A percentile compares a stretch with the other conserved stretches of the same genome.
Conservation (phyloP, 2,113 vertebrate species). For the Chloropsis cyanopogon region DNA sequence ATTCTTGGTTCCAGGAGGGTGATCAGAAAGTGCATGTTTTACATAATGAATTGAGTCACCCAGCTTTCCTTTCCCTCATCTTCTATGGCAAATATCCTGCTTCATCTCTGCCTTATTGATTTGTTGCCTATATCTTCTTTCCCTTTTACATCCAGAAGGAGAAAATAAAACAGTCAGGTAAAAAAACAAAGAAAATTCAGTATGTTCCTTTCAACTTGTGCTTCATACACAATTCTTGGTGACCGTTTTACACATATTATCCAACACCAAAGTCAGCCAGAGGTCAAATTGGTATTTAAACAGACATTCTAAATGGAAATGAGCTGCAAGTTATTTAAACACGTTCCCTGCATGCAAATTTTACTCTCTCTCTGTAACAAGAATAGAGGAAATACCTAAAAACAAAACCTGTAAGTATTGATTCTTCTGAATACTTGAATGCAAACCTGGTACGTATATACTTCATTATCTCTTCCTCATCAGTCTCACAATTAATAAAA, state of each 20-base stretch:
- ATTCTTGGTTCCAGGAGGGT: not conserved
- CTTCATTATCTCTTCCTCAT: not conserved
- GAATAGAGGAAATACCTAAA: constrained; percentile 6
- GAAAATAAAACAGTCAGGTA: not conserved
- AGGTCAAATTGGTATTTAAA: constrained; percentile 73
- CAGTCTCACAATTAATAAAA: not conserved
- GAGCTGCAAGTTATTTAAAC: constrained; percentile 53
- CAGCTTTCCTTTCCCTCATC: not conserved
- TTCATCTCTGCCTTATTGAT: constrained; percentile 36
- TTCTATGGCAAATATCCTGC: not conserved
- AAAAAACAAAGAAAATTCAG: not conserved
- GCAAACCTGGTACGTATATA: not conserved
- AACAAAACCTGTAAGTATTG: constrained; percentile 45
- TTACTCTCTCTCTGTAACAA: constrained; percentile 5
- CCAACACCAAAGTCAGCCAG: constrained; percentile 26
- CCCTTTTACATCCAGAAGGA: not conserved
- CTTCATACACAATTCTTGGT: constrained; percentile 51
- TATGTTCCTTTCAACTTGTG: not conserved
- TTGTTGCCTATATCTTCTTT: not conserved
- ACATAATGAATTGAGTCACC: not conserved
- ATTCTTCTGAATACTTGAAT: constrained; percentile 45
- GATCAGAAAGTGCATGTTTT: not conserved
- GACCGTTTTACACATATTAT: constrained; percentile 56
- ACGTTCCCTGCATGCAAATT: constrained; percentile 35
- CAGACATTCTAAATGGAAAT: constrained; percentile 75